Evolutionary conservation across 2,113 vertebrate species (phyloP).

Genomic region (Protobothrops flavoviridis): DNA sequence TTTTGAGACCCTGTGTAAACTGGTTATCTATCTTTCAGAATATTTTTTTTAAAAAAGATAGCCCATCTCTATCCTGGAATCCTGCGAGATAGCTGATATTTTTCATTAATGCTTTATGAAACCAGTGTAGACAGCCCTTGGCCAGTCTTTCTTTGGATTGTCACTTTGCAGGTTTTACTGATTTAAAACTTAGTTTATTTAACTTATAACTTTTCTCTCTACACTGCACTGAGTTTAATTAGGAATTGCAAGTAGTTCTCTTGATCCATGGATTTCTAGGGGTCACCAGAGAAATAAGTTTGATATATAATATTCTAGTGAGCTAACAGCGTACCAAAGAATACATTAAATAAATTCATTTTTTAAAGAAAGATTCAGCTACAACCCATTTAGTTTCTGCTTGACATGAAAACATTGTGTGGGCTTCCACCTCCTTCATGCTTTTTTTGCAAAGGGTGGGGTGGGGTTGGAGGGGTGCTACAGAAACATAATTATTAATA

Average conservation of each 20-base stretch:
- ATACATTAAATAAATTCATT: constrained; percentile 65
- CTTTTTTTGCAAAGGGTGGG: background rate
- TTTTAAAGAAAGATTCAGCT: constrained; percentile 32
- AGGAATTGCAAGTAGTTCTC: constrained; percentile 68
- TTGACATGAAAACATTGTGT: constrained; percentile 59
- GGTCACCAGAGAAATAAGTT: constrained; percentile 67
- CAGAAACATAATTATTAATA: constrained; percentile 41
- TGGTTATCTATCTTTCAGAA: constrained; percentile 33
- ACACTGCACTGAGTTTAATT: constrained; percentile 69
- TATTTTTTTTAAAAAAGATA: background rate
- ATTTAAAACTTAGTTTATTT: constrained; percentile 68
- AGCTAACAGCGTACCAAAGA: constrained; percentile 60
- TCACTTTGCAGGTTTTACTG: constrained; percentile 69
- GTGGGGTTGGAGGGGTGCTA: background rate
- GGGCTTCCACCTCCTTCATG: constrained; percentile 32
- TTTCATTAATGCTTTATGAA: constrained; percentile 44
- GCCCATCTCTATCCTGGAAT: background rate
- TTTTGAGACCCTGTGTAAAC: background rate
- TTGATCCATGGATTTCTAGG: constrained; percentile 63
- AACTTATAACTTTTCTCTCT: constrained; percentile 66
- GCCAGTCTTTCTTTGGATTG: constrained; percentile 49
- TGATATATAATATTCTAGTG: constrained; percentile 65
- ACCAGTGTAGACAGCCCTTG: constrained; percentile 41
- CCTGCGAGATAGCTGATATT: constrained; percentile 43
- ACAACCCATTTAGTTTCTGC: constrained; percentile 50